These are phyloP conservation scores for Dendropsophus ebraccatus DNA, from an alignment of 2,113 vertebrate genomes.

Conservation along the genomic window DNA sequence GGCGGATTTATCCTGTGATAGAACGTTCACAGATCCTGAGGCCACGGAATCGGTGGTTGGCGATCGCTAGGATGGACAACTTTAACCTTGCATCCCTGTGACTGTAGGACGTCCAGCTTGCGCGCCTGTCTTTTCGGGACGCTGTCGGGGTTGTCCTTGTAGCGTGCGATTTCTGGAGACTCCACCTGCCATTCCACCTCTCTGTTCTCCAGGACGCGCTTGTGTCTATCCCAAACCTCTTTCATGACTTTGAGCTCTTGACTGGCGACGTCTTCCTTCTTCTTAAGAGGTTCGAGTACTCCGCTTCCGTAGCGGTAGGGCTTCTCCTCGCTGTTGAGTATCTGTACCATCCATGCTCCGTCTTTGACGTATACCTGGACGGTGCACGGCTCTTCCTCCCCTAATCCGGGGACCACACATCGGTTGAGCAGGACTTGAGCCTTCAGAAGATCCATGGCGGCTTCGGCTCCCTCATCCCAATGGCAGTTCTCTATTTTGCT, in stretches of 20 bases:
- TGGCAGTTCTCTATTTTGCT: neutral
- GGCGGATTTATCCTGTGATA: neutral
- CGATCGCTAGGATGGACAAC: neutral
- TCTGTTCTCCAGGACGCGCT: neutral
- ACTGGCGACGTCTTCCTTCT: neutral
- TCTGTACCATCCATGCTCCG: slow-evolving; percentile 14
- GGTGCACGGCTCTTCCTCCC: neutral
- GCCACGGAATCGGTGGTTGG: neutral
- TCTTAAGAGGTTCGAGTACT: neutral
- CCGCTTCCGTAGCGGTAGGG: neutral
- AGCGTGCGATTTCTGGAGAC: neutral
- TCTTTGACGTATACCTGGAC: neutral
- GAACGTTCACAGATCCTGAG: neutral
- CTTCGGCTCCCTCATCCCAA: neutral
- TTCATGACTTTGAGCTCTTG: slow-evolving; percentile 23
- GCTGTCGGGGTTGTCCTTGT: neutral
- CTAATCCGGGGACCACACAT: neutral
- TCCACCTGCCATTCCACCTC: slow-evolving; percentile 20
- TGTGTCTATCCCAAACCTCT: neutral
- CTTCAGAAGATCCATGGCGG: neutral
- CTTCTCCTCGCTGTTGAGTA: slow-evolving; percentile 10
- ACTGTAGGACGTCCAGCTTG: neutral
- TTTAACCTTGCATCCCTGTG: neutral
- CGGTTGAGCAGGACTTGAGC: neutral
- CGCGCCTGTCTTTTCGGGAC: neutral